Evolutionary conservation across 2,797 vertebrate genomes (phyloP).

Genomic region (Kryptopterus vitreolus): DNA sequence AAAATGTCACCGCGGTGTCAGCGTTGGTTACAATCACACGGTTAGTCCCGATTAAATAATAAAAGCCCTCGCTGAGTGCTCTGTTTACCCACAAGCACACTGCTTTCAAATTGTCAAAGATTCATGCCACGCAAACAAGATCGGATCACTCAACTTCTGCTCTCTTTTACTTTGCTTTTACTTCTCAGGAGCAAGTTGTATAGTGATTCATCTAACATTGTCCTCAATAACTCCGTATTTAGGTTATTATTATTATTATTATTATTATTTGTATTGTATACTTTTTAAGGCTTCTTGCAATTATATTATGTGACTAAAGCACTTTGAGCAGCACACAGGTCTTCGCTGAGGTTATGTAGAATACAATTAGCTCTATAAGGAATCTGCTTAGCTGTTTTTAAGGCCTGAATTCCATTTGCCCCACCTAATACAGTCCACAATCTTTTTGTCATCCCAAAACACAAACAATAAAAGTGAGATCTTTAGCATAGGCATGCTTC

Average conservation of each 20-base stretch:
- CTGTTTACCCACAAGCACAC: background rate
- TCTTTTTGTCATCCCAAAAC: conserved; percentile 20
- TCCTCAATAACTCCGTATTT: background rate
- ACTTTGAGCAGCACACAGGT: background rate
- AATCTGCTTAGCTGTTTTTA: conserved; percentile 10
- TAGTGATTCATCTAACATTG: background rate
- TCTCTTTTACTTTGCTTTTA: background rate
- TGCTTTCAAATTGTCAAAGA: background rate
- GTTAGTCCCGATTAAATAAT: background rate
- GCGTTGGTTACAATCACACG: background rate
- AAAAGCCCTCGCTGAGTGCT: background rate
- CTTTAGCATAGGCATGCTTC: conserved; percentile 50
- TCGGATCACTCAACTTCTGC: background rate
- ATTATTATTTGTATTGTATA: background rate
- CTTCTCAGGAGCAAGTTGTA: no score
- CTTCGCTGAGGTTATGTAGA: background rate
- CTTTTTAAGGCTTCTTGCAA: background rate
- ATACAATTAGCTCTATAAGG: background rate
- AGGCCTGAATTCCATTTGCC: background rate
- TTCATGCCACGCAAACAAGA: background rate
- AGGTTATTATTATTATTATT: background rate
- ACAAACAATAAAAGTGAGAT: conserved; percentile 41
- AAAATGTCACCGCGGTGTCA: background rate
- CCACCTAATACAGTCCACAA: conserved; percentile 16
- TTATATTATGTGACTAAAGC: background rate